These are phyloP conservation scores for Lacanobia oleracea DNA, from an alignment of 2,888 invertebrate genomes.

Conservation along the genomic window DNA sequence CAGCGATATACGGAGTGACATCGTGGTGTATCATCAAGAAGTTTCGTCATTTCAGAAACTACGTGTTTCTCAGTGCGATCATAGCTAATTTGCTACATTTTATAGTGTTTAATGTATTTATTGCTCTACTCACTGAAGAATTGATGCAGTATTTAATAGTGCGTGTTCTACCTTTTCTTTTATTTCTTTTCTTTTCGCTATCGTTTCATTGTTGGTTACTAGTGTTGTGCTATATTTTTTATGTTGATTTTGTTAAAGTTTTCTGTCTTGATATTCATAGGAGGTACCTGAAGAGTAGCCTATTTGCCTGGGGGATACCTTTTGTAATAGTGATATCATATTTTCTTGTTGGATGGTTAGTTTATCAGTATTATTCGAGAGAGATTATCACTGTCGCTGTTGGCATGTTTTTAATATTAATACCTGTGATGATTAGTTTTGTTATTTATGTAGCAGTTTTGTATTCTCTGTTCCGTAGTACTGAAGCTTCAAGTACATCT, in stretches of 20 bases:
- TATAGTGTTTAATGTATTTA: neutral
- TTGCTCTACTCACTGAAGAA: neutral
- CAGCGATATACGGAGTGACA: too few species aligned
- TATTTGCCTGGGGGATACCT: neutral
- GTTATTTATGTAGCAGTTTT: neutral
- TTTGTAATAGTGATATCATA: neutral
- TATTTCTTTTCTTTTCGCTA: neutral
- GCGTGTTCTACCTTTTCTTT: neutral
- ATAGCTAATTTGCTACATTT: neutral
- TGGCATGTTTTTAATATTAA: neutral
- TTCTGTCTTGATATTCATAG: neutral
- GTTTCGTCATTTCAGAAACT: too few species aligned
- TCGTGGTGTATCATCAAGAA: too few species aligned
- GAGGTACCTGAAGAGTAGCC: neutral
- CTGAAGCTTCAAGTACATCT: neutral
- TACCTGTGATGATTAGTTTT: neutral
- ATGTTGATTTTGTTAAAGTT: neutral
- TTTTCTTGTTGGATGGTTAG: neutral
- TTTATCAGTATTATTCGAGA: neutral
- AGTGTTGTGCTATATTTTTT: slow-evolving; percentile 1
- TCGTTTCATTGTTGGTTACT: neutral
- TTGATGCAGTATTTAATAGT: neutral
- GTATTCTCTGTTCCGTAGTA: neutral
- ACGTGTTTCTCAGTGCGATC: too few species aligned
- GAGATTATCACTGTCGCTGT: neutral